Evolutionary conservation across 2,113 vertebrate species (phyloP).

Genomic region (Pituophis catenifer): DNA sequence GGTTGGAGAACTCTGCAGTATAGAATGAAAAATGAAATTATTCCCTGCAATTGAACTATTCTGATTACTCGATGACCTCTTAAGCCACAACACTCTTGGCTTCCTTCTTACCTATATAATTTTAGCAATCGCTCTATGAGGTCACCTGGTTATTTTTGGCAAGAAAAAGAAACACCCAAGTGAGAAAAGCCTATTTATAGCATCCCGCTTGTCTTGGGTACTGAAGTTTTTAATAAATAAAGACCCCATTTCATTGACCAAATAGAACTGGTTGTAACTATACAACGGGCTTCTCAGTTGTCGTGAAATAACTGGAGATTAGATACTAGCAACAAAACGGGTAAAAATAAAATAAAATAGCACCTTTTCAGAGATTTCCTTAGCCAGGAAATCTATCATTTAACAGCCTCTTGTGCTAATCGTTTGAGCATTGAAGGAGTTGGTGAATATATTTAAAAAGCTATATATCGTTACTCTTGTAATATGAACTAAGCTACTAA

Average conservation of each 20-base stretch:
- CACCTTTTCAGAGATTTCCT: not conserved
- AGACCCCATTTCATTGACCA: not conserved
- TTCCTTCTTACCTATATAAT: constrained; percentile 48
- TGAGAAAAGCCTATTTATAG: constrained; percentile 29
- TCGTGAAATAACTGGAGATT: not conserved
- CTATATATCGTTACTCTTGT: not conserved
- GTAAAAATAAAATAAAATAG: not conserved
- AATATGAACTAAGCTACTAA: not conserved
- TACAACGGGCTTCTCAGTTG: constrained; percentile 14
- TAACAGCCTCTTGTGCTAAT: not conserved
- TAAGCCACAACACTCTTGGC: constrained; percentile 30
- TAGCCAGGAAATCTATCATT: not conserved
- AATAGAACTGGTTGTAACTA: not conserved
- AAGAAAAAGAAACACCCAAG: constrained; percentile 12
- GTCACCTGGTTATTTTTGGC: constrained; percentile 63
- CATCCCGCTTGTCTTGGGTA: not conserved
- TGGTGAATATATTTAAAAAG: not conserved
- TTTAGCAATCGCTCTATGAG: constrained; percentile 66
- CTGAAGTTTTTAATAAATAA: not conserved
- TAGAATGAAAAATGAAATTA: no score
- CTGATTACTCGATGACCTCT: constrained; percentile 14
- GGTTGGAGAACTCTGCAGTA: no score
- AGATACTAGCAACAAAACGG: not conserved
- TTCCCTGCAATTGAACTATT: no score
- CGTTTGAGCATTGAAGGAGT: not conserved